Conservation (phyloP, 2,113 vertebrate species). For the Pteropus alecto region DNA sequence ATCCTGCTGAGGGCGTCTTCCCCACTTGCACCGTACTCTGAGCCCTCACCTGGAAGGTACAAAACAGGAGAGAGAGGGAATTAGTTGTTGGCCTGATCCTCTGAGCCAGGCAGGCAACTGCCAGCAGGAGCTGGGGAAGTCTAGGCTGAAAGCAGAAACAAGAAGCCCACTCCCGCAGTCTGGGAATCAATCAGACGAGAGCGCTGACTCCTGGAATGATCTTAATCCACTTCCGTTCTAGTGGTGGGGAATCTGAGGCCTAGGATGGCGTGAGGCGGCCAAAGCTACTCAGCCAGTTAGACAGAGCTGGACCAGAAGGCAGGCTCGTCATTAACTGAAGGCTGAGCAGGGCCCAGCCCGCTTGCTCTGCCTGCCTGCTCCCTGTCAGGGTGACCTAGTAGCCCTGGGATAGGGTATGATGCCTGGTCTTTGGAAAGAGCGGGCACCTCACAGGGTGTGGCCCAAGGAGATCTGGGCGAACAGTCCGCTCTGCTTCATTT, state of each 20-base stretch:
- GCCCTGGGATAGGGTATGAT: not conserved
- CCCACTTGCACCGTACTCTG: conserved; percentile 83
- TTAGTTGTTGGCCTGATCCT: not conserved
- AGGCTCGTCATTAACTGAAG: not conserved
- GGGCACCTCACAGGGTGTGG: not conserved
- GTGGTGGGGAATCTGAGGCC: not conserved
- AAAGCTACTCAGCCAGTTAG: not conserved
- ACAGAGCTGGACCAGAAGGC: not conserved
- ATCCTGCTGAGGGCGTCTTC: conserved; percentile 96
- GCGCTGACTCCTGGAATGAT: not conserved
- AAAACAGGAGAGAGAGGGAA: conserved; percentile 8
- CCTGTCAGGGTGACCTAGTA: too few relatives aligned
- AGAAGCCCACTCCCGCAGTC: not conserved
- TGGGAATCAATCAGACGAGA: not conserved
- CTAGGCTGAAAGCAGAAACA: not conserved
- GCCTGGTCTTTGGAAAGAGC: not conserved
- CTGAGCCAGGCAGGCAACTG: not conserved
- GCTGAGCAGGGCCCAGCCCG: not conserved
- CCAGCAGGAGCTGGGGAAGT: not conserved
- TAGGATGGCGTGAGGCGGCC: not conserved
- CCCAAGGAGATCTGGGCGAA: not conserved
- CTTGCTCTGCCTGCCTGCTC: not conserved
- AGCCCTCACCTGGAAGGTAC: conserved; percentile 84
- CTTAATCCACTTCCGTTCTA: not conserved
- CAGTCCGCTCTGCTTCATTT: not conserved